A percentile compares a stretch with the other conserved stretches of the same genome.
phyloP scores from a whole-genome alignment of 2,113 vertebrate species.

The Tupaia tana region DNA sequence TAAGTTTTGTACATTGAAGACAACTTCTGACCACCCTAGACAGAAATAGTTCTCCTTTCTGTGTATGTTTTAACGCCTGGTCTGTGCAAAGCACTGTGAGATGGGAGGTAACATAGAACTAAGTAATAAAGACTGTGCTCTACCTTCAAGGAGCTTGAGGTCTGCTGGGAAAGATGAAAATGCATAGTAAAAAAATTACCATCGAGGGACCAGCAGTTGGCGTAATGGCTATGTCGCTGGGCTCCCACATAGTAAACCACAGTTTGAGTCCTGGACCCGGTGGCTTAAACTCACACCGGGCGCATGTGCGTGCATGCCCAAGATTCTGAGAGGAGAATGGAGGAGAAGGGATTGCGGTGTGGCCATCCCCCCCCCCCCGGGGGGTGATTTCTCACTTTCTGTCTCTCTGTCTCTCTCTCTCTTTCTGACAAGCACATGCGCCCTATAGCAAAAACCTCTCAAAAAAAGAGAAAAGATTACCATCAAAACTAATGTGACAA shows the following conservation, averaged over 20 bases:
- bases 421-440: too few relatives aligned
- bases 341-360: too few relatives aligned
- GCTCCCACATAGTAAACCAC: too few relatives aligned
- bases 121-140: constrained; percentile 16
- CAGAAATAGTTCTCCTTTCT: not conserved
- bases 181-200: constrained; percentile 6
- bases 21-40: not conserved
- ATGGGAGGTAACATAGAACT: not conserved
- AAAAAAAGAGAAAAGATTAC: not conserved
- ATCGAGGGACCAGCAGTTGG: too few relatives aligned
- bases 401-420: too few relatives aligned
- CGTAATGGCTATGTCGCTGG: too few relatives aligned
- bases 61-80: not conserved
- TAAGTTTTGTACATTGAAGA: constrained; percentile 13
- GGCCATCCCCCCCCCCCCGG: too few relatives aligned
- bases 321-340: too few relatives aligned
- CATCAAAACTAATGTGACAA: constrained; percentile 24
- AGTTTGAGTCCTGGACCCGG: too few relatives aligned
- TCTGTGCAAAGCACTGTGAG: not conserved
- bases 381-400: too few relatives aligned
- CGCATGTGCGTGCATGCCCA: too few relatives aligned
- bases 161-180: constrained; percentile 18
- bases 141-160: constrained; percentile 1
- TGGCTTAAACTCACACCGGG: too few relatives aligned
- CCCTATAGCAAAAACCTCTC: not conserved